Evolutionary conservation across 2,113 vertebrate genomes (phyloP).

Genomic region (Etia nguti): DNA sequence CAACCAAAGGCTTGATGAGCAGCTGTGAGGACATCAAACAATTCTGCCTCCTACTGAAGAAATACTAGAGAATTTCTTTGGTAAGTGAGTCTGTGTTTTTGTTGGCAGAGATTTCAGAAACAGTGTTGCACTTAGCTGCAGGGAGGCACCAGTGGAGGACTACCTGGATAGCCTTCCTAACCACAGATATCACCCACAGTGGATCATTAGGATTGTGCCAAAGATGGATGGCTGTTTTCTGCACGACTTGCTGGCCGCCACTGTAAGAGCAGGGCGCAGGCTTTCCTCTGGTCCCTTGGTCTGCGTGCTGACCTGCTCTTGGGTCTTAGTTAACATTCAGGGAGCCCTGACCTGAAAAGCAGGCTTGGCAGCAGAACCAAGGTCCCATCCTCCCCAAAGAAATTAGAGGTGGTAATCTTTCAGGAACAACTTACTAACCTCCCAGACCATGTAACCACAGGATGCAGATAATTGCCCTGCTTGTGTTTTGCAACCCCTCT

Average conservation of each 20-base stretch:
- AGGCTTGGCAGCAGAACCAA: slow-evolving; percentile 69
- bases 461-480: slow-evolving; percentile 62
- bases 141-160: slow-evolving; percentile 42
- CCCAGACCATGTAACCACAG: slow-evolving; percentile 73
- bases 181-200: slow-evolving; percentile 60
- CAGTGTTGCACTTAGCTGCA: slow-evolving; percentile 39
- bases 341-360: slow-evolving; percentile 70
- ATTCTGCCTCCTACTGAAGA: slow-evolving; percentile 39
- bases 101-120: slow-evolving; percentile 45
- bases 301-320: slow-evolving; percentile 72
- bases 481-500: slow-evolving; percentile 55
- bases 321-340: slow-evolving; percentile 81
- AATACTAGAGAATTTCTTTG: slow-evolving; percentile 25
- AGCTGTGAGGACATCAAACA: slow-evolving; percentile 64
- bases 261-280: slow-evolving; percentile 46
- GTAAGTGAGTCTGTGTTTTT: slow-evolving; percentile 21
- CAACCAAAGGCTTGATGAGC: slow-evolving; percentile 42
- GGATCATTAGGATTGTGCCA: slow-evolving; percentile 73
- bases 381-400: slow-evolving; percentile 79
- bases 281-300: slow-evolving; percentile 65
- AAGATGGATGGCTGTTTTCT: slow-evolving; percentile 78
- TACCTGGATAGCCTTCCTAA: slow-evolving; percentile 54
- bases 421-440: slow-evolving; percentile 71
- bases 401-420: slow-evolving; percentile 80
- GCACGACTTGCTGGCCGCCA: slow-evolving; percentile 65